These are phyloP conservation scores for Micromesistius poutassou DNA, from an alignment of 2,797 vertebrate species.

Conservation along the genomic window DNA sequence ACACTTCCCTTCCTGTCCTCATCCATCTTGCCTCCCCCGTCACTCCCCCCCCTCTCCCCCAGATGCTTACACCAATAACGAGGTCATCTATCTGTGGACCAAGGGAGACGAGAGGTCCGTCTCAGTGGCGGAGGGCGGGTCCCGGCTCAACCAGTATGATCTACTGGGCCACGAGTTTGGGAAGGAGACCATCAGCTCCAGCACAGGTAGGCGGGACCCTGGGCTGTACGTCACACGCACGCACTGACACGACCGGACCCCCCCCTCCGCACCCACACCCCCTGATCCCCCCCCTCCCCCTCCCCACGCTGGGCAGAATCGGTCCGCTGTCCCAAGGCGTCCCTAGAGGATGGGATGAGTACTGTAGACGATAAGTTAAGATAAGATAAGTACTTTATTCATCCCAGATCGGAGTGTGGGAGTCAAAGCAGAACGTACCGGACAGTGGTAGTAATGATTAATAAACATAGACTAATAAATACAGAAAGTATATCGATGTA, in stretches of 20 bases:
- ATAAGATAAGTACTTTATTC: neutral
- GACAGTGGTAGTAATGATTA: neutral
- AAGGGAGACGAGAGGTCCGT: conserved; percentile 89
- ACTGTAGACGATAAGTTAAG: neutral
- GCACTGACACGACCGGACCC: neutral
- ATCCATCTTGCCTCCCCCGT: conserved; percentile 8
- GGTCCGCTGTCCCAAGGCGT: neutral
- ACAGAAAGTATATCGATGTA: neutral
- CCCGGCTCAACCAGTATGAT: conserved; percentile 96
- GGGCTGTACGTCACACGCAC: neutral
- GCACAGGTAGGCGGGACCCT: conserved; percentile 83
- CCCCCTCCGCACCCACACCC: no score
- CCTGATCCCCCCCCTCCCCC: neutral
- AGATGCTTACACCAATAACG: conserved; percentile 98
- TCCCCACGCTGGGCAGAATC: no score
- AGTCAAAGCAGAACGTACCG: neutral
- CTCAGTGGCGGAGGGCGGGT: conserved; percentile 92
- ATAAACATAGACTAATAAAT: neutral
- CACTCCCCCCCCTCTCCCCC: conserved; percentile 8
- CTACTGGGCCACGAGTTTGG: conserved; percentile 91
- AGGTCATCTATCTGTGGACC: conserved; percentile 97
- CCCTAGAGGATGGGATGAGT: no score
- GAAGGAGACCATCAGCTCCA: conserved; percentile 95
- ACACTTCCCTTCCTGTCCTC: neutral
- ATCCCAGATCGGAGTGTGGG: neutral